Evolutionary conservation across 1,140 invertebrate genomes (phyloP), one percentile per base, ranked within the genome.

Genomic region (Ridgeia piscesae): DNA sequence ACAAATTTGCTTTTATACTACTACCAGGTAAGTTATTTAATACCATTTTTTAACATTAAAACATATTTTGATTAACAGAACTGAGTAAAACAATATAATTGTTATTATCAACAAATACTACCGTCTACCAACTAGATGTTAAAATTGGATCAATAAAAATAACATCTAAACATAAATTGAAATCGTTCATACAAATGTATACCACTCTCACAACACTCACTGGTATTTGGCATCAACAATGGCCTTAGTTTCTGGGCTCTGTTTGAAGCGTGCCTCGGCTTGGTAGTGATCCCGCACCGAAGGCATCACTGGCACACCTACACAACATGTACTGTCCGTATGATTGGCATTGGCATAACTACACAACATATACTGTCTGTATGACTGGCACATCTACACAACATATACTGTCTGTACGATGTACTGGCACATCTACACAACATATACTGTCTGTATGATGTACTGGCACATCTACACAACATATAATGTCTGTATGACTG

Each of bases 211-310:
- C 31, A 8, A n/a, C 34, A 90, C 91, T 92, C 34, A 93, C 92
- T 93, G 92, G 89, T 92, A 93, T 35, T 93, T 93, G 50, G 92
- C 92, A 88, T 93, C 89, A 48, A 93, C 92, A 89, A 93, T 77
- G 33, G 92, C 92, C 91, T 92, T 34, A 21, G 91, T 92, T 48
- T 93, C 93, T 27, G 88, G 91, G 35, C 92, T 91, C 42, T 89
- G 89, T 93, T 93, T 34, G 42, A 50, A 93, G 31, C 93, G 35
- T 11, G 88, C 77, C 34, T 77, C 88, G 33, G 89, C 88, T 34
- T 90, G 31, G 90, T 93, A 93, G 27, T 58, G 42, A 31, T 93
- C 34, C 14, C 92, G 58, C 27, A 93, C 88, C 11, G 92, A 91
- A 27, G 9, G 33, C 35, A 34, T 34, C 8, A 77, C 89, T 58